Base-by-base conservation (phyloP, 2,888 invertebrate genomes). In the Ormia ochracea region DNA sequence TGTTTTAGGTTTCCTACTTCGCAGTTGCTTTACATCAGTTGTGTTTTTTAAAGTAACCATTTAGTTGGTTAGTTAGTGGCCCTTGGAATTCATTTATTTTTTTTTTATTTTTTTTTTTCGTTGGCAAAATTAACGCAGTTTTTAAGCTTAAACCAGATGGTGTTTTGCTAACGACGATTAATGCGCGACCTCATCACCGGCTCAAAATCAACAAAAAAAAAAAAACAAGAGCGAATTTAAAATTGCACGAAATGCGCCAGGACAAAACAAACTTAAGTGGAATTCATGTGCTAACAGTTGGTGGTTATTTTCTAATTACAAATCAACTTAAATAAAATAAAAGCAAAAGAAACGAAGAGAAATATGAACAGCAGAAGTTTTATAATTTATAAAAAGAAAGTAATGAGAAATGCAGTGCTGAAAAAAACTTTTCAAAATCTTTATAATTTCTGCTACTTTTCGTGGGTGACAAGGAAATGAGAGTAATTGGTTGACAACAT, bases 301-400 rank as follows among this genome's bases (percentile, higher is more conserved):
- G 86, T 84, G 85, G 86, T 85, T 85, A 85, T 84, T 86, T 85
- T 85, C 84, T 87, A 88, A 88, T 87, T 87, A 86, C 88, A 87
- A 86, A 87, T 85, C 87, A 87, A 85, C 84, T 85, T 81, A 85
- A 84, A 82, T 83, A 21, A 52, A 63, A 23, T n/a, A n/a, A n/a
- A n/a, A n/a, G n/a, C n/a, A 77, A 82, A 82, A 80, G 81, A 58
- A 50, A 70, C 1, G 14, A 28, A 54, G 31, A 63, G 4, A 12
- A 33, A 28, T 12, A 50, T 17, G 14, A 31, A 10, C 14, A 65
- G 10, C 1, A 50, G 31, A 58, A 56, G 3, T 52, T 61, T 2
- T 33, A 0, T n/a, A 38, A 4, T 23, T 3, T n/a, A 23, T 5
- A 10, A 14, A 14, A 33, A 26, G 10, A 26, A n/a, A 26, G 9